phyloP scores from a whole-genome alignment of 2,888 invertebrate genomes.

The Temnothorax unifasciatus region DNA sequence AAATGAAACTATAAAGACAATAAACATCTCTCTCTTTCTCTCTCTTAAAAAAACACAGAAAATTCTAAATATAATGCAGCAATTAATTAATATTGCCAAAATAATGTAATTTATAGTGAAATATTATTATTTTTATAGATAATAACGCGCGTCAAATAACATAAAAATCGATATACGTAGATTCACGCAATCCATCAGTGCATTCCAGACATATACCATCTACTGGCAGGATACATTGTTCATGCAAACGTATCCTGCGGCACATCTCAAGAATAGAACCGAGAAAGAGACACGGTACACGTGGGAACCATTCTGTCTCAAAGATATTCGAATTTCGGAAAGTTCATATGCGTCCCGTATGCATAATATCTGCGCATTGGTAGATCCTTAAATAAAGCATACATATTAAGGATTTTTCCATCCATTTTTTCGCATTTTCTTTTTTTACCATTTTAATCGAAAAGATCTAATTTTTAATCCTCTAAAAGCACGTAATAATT shows the following conservation, averaged over 20 bases:
- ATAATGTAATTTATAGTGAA: neutral
- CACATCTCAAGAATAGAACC: slow-evolving; percentile 26
- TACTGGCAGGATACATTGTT: neutral
- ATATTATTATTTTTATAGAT: neutral
- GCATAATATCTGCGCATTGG: slow-evolving; percentile 42
- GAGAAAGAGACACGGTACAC: slow-evolving; percentile 44
- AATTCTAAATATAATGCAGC: neutral
- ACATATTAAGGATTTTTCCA: slow-evolving; percentile 20
- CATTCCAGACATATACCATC: neutral
- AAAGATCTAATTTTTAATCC: neutral
- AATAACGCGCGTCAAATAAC: neutral
- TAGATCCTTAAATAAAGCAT: neutral
- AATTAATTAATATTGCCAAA: slow-evolving; percentile 11
- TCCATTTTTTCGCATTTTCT: neutral
- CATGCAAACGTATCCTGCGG: slow-evolving; percentile 26
- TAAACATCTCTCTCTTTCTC: neutral
- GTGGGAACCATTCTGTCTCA: slow-evolving; percentile 26
- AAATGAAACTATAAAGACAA: neutral
- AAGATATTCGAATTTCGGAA: slow-evolving; percentile 52
- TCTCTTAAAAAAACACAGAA: neutral
- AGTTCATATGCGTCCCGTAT: slow-evolving; percentile 51
- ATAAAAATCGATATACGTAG: neutral
- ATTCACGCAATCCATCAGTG: neutral
- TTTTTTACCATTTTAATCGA: neutral
- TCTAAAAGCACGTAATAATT: neutral